Evolutionary conservation across 1,140 invertebrate species (phyloP).

Genomic region (Solenopsis invicta): DNA sequence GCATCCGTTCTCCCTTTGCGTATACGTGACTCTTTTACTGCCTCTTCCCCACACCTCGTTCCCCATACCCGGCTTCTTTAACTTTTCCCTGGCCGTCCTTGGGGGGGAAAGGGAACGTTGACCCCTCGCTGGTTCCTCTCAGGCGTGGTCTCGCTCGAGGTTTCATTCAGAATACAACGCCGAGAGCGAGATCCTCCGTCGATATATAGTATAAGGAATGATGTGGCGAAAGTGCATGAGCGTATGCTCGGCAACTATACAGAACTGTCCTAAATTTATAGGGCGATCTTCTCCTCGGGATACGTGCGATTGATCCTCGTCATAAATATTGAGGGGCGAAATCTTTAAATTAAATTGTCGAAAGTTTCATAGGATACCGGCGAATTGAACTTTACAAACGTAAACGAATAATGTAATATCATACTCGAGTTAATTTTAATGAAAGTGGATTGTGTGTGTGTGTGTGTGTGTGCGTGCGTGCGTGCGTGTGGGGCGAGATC

Average conservation of each 20-base stretch:
- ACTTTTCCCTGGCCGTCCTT: conserved; percentile 75
- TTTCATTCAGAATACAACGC: conserved; percentile 76
- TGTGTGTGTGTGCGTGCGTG: too few relatives aligned
- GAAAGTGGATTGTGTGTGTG: background rate
- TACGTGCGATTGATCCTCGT: background rate
- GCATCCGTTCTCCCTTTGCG: background rate
- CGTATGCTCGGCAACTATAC: background rate
- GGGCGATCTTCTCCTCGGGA: too few relatives aligned
- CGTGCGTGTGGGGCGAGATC: too few relatives aligned
- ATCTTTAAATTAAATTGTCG: background rate
- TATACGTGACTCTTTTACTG: conserved; percentile 42
- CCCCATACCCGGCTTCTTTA: conserved; percentile 63
- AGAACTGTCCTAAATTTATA: background rate
- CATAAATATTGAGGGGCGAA: background rate
- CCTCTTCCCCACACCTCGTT: background rate
- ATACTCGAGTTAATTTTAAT: background rate
- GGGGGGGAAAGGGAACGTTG: conserved; percentile 73
- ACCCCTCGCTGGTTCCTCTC: conserved; percentile 69
- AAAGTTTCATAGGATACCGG: background rate
- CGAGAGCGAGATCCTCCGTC: conserved; percentile 66
- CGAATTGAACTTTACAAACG: background rate
- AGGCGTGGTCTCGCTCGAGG: conserved; percentile 51
- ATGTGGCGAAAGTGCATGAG: conserved; percentile 63
- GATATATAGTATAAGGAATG: conserved; percentile 66
- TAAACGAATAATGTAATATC: background rate